These are phyloP conservation scores for Psococerastis gibbosa DNA, from an alignment of 2,888 invertebrate species.

Conservation along the genomic window DNA sequence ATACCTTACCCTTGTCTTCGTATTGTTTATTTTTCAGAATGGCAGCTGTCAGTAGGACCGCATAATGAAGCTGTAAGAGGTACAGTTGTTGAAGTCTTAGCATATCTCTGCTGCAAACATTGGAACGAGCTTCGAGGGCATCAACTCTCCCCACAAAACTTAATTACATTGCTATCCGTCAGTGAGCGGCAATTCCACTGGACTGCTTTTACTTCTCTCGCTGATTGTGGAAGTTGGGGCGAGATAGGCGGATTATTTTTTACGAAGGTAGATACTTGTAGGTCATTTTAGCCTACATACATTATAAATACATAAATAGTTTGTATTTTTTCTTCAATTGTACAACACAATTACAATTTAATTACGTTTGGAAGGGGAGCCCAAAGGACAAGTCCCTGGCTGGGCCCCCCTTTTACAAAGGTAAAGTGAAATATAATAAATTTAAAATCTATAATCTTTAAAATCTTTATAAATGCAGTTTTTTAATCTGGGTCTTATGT, in stretches of 20 bases:
- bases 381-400: too few species aligned
- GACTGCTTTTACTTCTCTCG: conserved; percentile 43
- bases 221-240: conserved; percentile 38
- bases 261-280: conserved; percentile 31
- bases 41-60: conserved; percentile 34
- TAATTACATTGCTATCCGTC: conserved; percentile 33
- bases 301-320: conserved; percentile 13
- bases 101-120: conserved; percentile 31
- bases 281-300: conserved; percentile 4
- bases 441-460: too few species aligned
- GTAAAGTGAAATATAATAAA: too few species aligned
- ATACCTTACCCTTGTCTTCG: too few species aligned
- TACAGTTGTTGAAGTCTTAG: conserved; percentile 31
- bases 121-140: conserved; percentile 35
- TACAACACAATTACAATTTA: too few species aligned
- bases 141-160: conserved; percentile 32
- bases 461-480: too few species aligned
- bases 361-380: too few species aligned
- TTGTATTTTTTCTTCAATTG: conserved; percentile 2
- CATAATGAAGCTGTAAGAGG: conserved; percentile 21
- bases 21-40: too few species aligned
- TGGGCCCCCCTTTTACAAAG: too few species aligned
- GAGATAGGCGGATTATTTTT: conserved; percentile 39
- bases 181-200: conserved; percentile 46
- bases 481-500: too few species aligned